Conservation (phyloP, 30 jellyfish, hydroid and myxozoan species). For the Clytia hemisphaerica region DNA sequence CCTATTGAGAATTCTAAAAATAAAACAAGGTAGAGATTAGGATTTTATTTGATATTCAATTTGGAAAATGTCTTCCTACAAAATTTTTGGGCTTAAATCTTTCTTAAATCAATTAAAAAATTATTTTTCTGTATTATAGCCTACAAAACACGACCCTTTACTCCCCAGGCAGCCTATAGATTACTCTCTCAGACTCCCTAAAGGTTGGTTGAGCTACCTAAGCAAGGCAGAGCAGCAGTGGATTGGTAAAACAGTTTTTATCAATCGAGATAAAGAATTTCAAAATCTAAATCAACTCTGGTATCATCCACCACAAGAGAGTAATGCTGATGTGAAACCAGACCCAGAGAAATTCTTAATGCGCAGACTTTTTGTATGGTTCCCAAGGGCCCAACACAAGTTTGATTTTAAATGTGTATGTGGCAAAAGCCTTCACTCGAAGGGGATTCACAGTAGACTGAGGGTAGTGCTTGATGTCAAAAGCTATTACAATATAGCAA, state of each 20-base stretch:
- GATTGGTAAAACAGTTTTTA: slow-evolving; percentile 25
- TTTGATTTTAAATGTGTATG: slow-evolving; percentile 24
- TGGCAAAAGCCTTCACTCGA: slow-evolving; percentile 10
- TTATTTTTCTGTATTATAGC: no score
- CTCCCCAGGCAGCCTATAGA: slow-evolving; percentile 27
- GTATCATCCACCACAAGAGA: slow-evolving; percentile 12
- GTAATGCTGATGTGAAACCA: slow-evolving; percentile 9
- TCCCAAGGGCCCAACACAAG: background rate
- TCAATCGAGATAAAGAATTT: background rate
- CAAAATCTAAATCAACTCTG: slow-evolving; percentile 1
- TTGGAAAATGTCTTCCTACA: no score
- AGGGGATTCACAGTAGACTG: slow-evolving; percentile 22
- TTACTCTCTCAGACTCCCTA: slow-evolving; percentile 13
- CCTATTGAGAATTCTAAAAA: no score
- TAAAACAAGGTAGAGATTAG: no score
- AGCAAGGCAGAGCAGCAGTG: slow-evolving; percentile 20
- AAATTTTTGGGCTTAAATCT: no score
- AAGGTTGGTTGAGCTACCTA: background rate
- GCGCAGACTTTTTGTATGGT: slow-evolving; percentile 26
- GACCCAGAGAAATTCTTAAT: slow-evolving; percentile 9
- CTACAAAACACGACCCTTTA: slow-evolving; percentile 1
- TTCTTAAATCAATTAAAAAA: no score
- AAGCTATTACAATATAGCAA: slow-evolving; percentile 15
- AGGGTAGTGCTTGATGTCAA: slow-evolving; percentile 17
- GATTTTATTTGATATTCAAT: no score